Conservation (phyloP, 2,797 vertebrate genomes). For the Meriones psammophilus region DNA sequence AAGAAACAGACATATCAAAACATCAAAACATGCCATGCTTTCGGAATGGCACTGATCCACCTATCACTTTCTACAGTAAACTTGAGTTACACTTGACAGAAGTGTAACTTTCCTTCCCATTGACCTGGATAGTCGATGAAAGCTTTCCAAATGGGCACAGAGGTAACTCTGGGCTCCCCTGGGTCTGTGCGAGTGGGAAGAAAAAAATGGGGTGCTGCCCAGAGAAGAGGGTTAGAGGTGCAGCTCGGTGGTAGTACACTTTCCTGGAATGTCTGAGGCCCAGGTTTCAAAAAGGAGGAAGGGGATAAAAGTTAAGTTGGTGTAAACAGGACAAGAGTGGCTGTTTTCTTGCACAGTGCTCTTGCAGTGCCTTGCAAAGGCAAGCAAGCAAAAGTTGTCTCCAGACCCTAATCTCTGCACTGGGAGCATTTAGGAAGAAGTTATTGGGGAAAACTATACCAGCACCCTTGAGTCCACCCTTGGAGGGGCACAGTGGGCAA, state of each 20-base stretch:
- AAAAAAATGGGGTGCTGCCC: not conserved
- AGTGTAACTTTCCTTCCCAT: constrained; percentile 52
- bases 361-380: constrained; percentile 35
- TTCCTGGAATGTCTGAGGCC: not conserved
- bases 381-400: constrained; percentile 77
- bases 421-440: constrained; percentile 33
- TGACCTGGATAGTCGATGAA: constrained; percentile 31
- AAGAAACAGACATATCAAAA: not conserved
- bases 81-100: constrained; percentile 58
- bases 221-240: not conserved
- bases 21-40: not conserved
- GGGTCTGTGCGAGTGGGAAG: not conserved
- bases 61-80: constrained; percentile 58
- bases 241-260: not conserved
- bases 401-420: constrained; percentile 40
- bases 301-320: constrained; percentile 9
- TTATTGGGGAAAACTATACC: constrained; percentile 21
- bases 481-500: not conserved
- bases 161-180: constrained; percentile 21
- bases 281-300: not conserved
- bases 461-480: constrained; percentile 39
- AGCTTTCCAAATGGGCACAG: constrained; percentile 30
- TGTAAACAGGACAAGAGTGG: constrained; percentile 1
- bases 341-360: constrained; percentile 1
- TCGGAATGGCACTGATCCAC: not conserved